Percentiles rank a stretch among this genome's conserved stretches.
phyloP scores from a whole-genome alignment of 2,797 vertebrate genomes.

The Anas georgica region DNA sequence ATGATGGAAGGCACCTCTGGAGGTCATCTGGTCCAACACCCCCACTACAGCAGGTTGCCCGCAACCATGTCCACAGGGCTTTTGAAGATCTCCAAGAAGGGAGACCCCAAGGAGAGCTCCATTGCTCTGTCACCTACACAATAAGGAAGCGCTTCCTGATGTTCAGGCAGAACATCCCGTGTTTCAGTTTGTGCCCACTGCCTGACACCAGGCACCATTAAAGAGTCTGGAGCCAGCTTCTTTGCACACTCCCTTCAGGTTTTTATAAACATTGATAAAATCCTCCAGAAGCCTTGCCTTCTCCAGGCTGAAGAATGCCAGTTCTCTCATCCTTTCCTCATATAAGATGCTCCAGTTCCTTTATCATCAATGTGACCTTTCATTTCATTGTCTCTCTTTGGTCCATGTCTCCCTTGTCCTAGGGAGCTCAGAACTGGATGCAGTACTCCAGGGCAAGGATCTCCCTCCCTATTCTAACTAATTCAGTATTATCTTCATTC shows the following conservation, averaged over 20 bases:
- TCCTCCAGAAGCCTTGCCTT: background rate
- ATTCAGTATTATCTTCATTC: background rate
- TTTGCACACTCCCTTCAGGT: background rate
- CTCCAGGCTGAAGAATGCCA: background rate
- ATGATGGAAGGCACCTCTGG: background rate
- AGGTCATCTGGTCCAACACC: background rate
- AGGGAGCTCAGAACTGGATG: background rate
- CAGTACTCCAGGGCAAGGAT: background rate
- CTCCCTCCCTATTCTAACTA: background rate
- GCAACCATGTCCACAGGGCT: background rate
- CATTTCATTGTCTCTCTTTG: background rate
- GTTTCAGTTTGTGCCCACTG: background rate
- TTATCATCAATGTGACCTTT: rapidly evolving
- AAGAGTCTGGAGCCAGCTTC: background rate
- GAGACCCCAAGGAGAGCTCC: background rate
- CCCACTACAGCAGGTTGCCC: background rate
- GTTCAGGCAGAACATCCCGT: background rate
- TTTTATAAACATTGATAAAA: background rate
- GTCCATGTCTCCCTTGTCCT: background rate
- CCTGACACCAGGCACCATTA: background rate
- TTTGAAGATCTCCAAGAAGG: background rate
- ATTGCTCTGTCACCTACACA: background rate
- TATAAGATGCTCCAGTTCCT: background rate
- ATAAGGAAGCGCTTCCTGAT: background rate
- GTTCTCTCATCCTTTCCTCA: background rate